Conservation (phyloP, 2,113 vertebrate genomes). For the Platysternon megacephalum region DNA sequence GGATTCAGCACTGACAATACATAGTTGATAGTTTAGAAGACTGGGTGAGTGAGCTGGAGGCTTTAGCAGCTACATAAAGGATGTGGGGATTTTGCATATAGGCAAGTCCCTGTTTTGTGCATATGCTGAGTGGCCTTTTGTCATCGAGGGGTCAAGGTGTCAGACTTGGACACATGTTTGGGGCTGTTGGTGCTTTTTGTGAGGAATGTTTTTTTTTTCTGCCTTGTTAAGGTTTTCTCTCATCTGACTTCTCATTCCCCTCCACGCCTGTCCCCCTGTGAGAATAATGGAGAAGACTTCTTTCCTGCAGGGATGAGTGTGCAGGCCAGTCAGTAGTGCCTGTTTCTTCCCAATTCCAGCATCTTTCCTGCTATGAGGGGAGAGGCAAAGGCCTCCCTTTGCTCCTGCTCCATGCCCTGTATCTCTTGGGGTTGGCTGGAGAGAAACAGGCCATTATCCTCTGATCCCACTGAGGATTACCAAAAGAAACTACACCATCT, state of each 20-base stretch:
- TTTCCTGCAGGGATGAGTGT: not conserved
- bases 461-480: too few species aligned
- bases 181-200: fast-evolving
- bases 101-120: fast-evolving
- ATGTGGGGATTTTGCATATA: fast-evolving
- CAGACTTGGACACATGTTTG: not conserved
- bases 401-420: too few species aligned
- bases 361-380: not conserved
- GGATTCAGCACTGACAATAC: not conserved
- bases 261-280: too few species aligned
- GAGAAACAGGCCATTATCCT: too few species aligned
- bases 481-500: too few species aligned
- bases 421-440: not conserved
- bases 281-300: not conserved
- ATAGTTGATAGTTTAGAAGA: fast-evolving
- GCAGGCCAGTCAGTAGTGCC: not conserved
- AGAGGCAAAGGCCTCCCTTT: not conserved
- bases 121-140: fast-evolving
- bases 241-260: too few species aligned
- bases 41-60: not conserved
- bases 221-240: not conserved
- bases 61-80: not conserved
- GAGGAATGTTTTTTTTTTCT: not conserved
- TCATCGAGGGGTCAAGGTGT: not conserved
- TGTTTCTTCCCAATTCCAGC: not conserved